Percentiles rank a stretch among this genome's conserved stretches.
Conservation (phyloP, 1,140 invertebrate genomes). For the Micrasema minimum region DNA sequence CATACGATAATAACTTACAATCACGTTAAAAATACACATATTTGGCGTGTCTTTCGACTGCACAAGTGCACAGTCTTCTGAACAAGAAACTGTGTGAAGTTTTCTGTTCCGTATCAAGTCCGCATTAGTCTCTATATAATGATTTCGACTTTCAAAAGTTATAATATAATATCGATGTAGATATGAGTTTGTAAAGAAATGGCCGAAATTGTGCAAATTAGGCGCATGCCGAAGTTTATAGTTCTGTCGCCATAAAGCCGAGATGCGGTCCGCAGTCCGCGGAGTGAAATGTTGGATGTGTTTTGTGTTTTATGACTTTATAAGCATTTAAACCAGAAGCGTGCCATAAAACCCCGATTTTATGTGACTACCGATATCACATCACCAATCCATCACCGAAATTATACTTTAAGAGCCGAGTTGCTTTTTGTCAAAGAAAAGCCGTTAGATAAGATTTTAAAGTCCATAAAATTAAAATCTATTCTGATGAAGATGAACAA, state of each 20-base stretch:
- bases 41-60: too few relatives aligned
- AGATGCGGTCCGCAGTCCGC: neutral
- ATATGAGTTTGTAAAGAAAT: too few relatives aligned
- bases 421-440: slow-evolving; percentile 33
- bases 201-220: slow-evolving; percentile 11
- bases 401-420: slow-evolving; percentile 47
- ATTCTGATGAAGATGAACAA: slow-evolving; percentile 10
- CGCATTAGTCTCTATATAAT: too few relatives aligned
- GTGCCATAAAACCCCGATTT: slow-evolving; percentile 52
- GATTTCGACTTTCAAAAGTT: too few relatives aligned
- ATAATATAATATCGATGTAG: too few relatives aligned
- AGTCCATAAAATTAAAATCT: slow-evolving; percentile 15
- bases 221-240: slow-evolving; percentile 33
- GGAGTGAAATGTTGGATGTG: slow-evolving; percentile 47
- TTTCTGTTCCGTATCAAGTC: too few relatives aligned
- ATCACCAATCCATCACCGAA: slow-evolving; percentile 48
- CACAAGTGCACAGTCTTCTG: too few relatives aligned
- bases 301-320: slow-evolving; percentile 52
- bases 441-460: slow-evolving; percentile 30
- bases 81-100: too few relatives aligned
- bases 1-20: too few relatives aligned
- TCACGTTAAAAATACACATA: too few relatives aligned
- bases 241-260: slow-evolving; percentile 13
- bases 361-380: slow-evolving; percentile 47
- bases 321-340: slow-evolving; percentile 49